Percentiles rank a stretch among this genome's conserved stretches.
Conservation (phyloP, 2,113 vertebrate species). For the Salvator merianae region DNA sequence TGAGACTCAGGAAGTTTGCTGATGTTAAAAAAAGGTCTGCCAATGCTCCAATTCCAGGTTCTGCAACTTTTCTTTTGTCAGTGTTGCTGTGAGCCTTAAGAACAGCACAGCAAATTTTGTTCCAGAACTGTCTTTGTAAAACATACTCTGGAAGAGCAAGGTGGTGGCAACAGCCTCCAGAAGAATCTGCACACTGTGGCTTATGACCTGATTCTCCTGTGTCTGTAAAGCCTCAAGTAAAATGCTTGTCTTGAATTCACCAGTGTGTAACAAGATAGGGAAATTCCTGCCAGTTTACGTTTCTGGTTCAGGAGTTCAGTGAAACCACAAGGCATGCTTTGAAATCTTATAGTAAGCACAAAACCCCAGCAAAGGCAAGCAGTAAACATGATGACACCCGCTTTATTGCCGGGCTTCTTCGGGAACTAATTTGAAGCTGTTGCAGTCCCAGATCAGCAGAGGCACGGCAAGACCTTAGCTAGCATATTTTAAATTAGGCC, state of each 20-base stretch:
- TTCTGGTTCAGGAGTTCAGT: slow-evolving; percentile 34
- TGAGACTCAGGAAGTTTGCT: slow-evolving; percentile 12
- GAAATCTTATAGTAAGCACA: slow-evolving; percentile 61
- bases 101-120: slow-evolving; percentile 22
- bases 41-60: neutral
- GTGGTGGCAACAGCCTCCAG: slow-evolving; percentile 29
- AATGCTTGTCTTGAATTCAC: slow-evolving; percentile 19
- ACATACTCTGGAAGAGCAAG: slow-evolving; percentile 12
- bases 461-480: slow-evolving; percentile 58
- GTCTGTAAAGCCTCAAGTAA: neutral
- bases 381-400: slow-evolving; percentile 62
- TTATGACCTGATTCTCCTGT: slow-evolving; percentile 3
- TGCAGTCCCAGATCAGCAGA: slow-evolving; percentile 58
- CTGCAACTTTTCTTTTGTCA: slow-evolving; percentile 23
- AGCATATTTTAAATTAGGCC: slow-evolving; percentile 68
- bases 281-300: slow-evolving; percentile 24
- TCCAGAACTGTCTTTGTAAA: slow-evolving; percentile 31
- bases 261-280: neutral
- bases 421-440: slow-evolving; percentile 62
- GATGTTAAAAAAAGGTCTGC: neutral
- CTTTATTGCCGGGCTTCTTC: slow-evolving; percentile 50
- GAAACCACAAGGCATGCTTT: slow-evolving; percentile 32
- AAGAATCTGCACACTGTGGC: slow-evolving; percentile 15
- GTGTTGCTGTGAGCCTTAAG: neutral
- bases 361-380: slow-evolving; percentile 53